Conservation (phyloP, 2,797 vertebrate genomes). For the Cetoscarus ocellatus region DNA sequence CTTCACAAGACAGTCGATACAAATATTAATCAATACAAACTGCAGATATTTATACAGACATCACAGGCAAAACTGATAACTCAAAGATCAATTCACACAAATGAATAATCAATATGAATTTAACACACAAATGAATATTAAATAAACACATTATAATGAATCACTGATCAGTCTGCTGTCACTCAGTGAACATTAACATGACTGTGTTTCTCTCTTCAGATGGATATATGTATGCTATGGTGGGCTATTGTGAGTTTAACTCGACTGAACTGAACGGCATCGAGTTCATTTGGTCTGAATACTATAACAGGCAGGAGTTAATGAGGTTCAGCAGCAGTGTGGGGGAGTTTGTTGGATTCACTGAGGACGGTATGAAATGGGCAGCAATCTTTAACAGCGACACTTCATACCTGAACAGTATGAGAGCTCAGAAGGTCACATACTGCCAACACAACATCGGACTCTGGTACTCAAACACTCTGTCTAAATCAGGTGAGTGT, state of each 20-base stretch:
- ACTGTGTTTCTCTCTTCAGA: neutral
- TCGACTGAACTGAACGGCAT: neutral
- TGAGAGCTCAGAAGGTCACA: neutral
- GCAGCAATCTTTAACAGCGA: neutral
- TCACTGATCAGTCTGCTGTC: neutral
- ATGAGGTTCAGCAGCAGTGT: no score
- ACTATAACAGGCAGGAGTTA: no score
- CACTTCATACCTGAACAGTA: neutral
- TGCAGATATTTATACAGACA: no score
- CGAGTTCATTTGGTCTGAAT: neutral
- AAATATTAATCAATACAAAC: no score
- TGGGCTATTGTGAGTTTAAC: neutral
- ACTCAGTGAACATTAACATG: no score
- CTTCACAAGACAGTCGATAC: no score
- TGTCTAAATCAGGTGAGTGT: conserved; percentile 38
- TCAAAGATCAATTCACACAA: no score
- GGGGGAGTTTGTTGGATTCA: no score
- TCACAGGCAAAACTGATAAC: no score
- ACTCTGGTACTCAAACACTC: fast-evolving
- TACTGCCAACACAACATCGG: neutral
- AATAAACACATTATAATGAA: no score
- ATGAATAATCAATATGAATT: no score
- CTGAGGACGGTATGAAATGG: neutral
- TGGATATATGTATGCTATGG: neutral
- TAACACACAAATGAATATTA: no score